Conservation (phyloP, 2,888 invertebrate species). For the Plebejus anna region DNA sequence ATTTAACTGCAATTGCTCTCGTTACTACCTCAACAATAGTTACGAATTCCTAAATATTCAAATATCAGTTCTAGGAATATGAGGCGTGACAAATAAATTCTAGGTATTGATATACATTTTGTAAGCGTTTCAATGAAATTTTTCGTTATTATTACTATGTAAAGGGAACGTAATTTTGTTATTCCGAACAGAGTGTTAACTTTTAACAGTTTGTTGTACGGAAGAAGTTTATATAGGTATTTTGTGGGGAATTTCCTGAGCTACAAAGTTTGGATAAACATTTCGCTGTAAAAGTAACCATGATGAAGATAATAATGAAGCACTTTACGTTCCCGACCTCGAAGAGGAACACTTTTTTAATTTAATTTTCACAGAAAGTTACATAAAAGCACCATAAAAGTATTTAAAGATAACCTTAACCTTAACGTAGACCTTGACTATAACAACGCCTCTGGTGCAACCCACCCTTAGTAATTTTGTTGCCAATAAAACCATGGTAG, state of each 20-base stretch:
- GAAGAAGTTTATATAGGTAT: background rate
- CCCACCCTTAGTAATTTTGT: too few relatives aligned
- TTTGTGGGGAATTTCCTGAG: conserved; percentile 2
- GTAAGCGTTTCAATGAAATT: background rate
- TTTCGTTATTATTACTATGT: background rate
- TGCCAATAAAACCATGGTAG: too few relatives aligned
- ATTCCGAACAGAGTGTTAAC: conserved; percentile 5
- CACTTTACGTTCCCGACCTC: background rate
- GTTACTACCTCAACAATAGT: too few relatives aligned
- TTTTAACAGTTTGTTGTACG: conserved; percentile 5
- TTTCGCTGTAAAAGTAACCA: background rate
- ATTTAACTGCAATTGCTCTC: background rate
- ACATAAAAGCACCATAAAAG: background rate
- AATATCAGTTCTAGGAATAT: background rate
- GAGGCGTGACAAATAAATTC: background rate
- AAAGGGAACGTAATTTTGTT: background rate
- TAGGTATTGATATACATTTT: background rate
- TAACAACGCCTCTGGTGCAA: too few relatives aligned
- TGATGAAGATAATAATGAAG: background rate
- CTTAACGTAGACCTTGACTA: too few relatives aligned
- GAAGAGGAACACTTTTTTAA: background rate
- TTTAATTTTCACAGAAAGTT: background rate
- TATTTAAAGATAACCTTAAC: too few relatives aligned
- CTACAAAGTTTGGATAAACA: background rate
- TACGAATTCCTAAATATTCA: too few relatives aligned